Conservation (phyloP, 2,888 invertebrate genomes). For the Latheticus oryzae region DNA sequence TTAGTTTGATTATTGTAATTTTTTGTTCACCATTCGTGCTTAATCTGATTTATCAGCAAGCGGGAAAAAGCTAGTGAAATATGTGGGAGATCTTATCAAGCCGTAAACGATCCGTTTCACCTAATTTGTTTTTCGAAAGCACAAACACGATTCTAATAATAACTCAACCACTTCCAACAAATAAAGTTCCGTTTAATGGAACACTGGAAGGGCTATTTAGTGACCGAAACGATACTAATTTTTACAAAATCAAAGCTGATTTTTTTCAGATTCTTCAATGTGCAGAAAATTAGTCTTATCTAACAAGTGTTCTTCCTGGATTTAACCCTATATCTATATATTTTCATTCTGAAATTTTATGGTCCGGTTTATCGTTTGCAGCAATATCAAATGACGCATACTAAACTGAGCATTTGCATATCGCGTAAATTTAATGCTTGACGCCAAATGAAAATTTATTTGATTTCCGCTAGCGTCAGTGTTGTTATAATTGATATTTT, state of each 20-base stretch:
- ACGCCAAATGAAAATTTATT: slow-evolving; percentile 30
- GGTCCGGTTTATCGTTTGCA: slow-evolving; percentile 24
- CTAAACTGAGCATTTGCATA: slow-evolving; percentile 31
- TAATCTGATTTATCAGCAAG: slow-evolving; percentile 20
- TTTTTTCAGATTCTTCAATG: too few species aligned
- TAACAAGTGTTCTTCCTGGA: slow-evolving; percentile 11
- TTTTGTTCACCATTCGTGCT: slow-evolving; percentile 22
- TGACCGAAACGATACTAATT: too few species aligned
- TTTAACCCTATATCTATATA: slow-evolving; percentile 2
- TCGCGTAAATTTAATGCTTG: slow-evolving; percentile 32
- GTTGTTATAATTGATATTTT: slow-evolving; percentile 22
- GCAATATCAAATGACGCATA: slow-evolving; percentile 26
- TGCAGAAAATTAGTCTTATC: too few species aligned
- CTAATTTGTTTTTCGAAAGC: slow-evolving; percentile 27
- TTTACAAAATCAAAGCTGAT: too few species aligned
- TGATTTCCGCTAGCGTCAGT: slow-evolving; percentile 24
- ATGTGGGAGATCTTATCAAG: slow-evolving; percentile 25
- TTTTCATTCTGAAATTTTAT: slow-evolving; percentile 25
- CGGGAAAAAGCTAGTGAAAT: slow-evolving; percentile 21
- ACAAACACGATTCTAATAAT: slow-evolving; percentile 20
- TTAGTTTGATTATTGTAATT: slow-evolving; percentile 26
- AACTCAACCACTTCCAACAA: slow-evolving; percentile 7
- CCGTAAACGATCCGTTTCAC: slow-evolving; percentile 30
- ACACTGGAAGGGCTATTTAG: slow-evolving; percentile 6
- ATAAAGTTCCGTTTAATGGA: slow-evolving; percentile 8